Evolutionary conservation across 2,888 invertebrate genomes (phyloP), one percentile per base, ranked within the genome.

Genomic region (Orchesella flavescens): DNA sequence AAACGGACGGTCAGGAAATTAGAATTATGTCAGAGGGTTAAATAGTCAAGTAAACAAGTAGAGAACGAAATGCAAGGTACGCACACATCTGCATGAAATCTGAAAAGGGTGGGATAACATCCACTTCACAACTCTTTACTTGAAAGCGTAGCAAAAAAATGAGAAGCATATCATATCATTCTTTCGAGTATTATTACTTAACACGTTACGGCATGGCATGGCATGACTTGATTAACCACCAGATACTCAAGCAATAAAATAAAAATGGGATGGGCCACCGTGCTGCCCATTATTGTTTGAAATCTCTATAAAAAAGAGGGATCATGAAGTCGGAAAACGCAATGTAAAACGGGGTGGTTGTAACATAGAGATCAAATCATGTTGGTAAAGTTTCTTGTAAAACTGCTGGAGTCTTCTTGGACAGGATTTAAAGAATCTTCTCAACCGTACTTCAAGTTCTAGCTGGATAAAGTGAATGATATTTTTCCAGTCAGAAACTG

Each of bases 11-110:
- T 53, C 78, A 71, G 71, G 78, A 78, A 78, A 78, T 78, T 78
- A 78, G 61, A 78, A 78, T 78, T 78, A 78, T 78, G 78, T 78
- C 78, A 78, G 78, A 78, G 21, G 71, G 69, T 57, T 71, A 78
- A 78, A 69, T 71, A 71, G 59, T 21, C 71, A 43, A 71, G 68
- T 78, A 78, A 78, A 78, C 78, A 78, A 24, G 71, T 9, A 65
- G 24, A 43, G 17, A n/a, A 71, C 12, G 34, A 71, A 75, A 49
- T 15, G 21, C 66, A 76, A 12, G 23, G 19, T 43, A 61, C 1
- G 4, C 7, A 34, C 7, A 34, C 34, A 34, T 34, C 34, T 34
- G 68, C 46, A 49, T 46, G 59, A 44, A 71, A 69, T 71, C 24
- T 77, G 46, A 55, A 71, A 78, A 63, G 71, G 78, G 69, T 63